phyloP scores from a whole-genome alignment of 2,888 invertebrate genomes.

The Plutella xylostella region DNA sequence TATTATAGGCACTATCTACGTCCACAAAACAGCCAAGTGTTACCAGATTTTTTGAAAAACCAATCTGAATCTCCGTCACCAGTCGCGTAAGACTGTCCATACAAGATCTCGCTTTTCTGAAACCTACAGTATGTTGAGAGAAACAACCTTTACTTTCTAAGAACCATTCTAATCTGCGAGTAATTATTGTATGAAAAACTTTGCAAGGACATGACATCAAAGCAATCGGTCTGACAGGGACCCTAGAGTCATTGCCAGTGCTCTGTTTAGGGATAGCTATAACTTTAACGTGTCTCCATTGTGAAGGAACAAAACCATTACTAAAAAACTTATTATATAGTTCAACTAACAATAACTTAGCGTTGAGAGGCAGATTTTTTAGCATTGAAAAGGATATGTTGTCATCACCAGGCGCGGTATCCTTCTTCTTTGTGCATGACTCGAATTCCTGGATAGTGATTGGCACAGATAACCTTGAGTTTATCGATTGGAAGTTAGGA shows the following conservation, averaged over 20 bases:
- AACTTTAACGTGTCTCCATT: conserved; percentile 18
- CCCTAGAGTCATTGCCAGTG: too few species aligned
- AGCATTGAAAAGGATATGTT: conserved; percentile 1
- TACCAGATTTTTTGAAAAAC: not conserved
- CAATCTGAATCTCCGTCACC: not conserved
- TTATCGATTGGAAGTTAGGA: not conserved
- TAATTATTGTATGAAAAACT: not conserved
- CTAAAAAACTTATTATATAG: not conserved
- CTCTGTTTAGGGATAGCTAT: conserved; percentile 18
- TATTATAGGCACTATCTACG: not conserved
- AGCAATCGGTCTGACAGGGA: conserved; percentile 3
- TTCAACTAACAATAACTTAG: not conserved
- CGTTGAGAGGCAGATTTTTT: not conserved
- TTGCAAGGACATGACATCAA: conserved; percentile 1
- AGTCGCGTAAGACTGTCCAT: not conserved
- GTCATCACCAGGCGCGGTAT: conserved; percentile 3
- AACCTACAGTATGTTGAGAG: not conserved
- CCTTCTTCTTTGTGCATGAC: not conserved
- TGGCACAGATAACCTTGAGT: not conserved
- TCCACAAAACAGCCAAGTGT: not conserved
- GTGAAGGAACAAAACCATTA: conserved; percentile 15
- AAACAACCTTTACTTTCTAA: not conserved
- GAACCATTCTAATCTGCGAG: not conserved
- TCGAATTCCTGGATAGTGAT: conserved; percentile 1
- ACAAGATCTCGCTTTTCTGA: not conserved